A percentile compares a stretch with the other conserved stretches of the same genome.
phyloP scores from a whole-genome alignment of 2,113 vertebrate genomes.

The Mus spicilegus region DNA sequence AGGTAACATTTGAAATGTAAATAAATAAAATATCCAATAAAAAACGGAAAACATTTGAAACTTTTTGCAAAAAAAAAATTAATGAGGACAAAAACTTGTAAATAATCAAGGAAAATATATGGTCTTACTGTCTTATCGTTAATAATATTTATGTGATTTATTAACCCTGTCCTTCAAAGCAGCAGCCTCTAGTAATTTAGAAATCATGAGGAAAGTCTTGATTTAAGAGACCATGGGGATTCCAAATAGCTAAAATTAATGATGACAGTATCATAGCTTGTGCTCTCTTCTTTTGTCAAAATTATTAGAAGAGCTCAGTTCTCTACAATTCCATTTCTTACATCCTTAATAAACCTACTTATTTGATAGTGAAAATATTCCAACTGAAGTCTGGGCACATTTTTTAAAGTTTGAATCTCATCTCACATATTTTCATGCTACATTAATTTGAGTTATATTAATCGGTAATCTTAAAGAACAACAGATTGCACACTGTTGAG shows the following conservation, averaged over 20 bases:
- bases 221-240: background rate
- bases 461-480: conserved; percentile 31
- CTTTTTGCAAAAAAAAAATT: background rate
- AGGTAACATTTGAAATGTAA: too few relatives aligned
- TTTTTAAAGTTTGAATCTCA: conserved; percentile 11
- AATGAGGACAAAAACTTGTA: background rate
- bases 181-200: background rate
- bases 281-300: background rate
- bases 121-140: background rate
- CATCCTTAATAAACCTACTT: conserved; percentile 26
- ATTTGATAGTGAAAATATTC: background rate
- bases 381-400: background rate
- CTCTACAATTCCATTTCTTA: background rate
- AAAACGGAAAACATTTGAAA: background rate
- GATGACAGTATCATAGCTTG: background rate
- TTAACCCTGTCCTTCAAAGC: background rate
- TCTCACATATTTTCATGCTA: conserved; percentile 24
- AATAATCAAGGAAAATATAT: background rate
- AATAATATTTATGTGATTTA: background rate
- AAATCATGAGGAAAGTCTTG: conserved; percentile 9
- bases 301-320: conserved; percentile 12
- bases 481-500: background rate
- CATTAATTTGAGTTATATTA: conserved; percentile 57
- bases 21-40: too few relatives aligned
- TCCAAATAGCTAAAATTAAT: conserved; percentile 33